Conservation (phyloP, 2,888 invertebrate genomes). For the Sphaerolaimus hirsutus region DNA sequence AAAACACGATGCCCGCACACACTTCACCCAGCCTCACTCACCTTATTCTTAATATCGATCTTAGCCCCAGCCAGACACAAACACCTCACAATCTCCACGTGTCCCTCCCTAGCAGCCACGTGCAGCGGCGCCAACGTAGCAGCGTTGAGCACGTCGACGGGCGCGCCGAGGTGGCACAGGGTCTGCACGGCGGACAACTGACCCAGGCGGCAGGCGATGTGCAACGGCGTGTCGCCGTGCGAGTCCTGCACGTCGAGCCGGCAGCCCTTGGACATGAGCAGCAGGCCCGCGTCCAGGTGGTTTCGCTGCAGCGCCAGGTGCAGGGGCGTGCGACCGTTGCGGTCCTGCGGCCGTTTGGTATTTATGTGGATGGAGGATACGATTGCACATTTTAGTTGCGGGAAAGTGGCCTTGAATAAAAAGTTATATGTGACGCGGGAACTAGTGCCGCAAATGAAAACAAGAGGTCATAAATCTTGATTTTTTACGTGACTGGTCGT, state of each 20-base stretch:
- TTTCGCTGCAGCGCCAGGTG: slow-evolving; percentile 38
- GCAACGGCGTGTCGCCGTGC: slow-evolving; percentile 39
- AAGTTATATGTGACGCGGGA: no score
- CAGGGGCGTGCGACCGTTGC: slow-evolving; percentile 36
- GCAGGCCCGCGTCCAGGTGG: slow-evolving; percentile 35
- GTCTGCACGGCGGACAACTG: slow-evolving; percentile 36
- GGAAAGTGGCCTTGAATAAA: no score
- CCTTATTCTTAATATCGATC: slow-evolving; percentile 13
- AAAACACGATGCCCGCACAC: background rate
- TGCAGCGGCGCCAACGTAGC: slow-evolving; percentile 38
- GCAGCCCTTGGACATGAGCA: slow-evolving; percentile 39
- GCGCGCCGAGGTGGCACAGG: slow-evolving; percentile 37
- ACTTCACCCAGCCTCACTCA: background rate
- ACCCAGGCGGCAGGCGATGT: slow-evolving; percentile 37
- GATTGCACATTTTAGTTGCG: no score
- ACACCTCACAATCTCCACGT: slow-evolving; percentile 43
- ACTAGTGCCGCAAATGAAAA: no score
- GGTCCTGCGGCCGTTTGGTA: slow-evolving; percentile 9
- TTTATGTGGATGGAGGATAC: no score
- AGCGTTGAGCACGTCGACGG: slow-evolving; percentile 40
- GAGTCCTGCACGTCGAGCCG: slow-evolving; percentile 32
- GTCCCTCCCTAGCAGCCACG: slow-evolving; percentile 45
- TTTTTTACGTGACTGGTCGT: no score
- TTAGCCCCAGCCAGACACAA: slow-evolving; percentile 46
- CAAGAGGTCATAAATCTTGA: no score